phyloP scores from a whole-genome alignment of 2,113 vertebrate genomes.

The Myrmecobius fasciatus region DNA sequence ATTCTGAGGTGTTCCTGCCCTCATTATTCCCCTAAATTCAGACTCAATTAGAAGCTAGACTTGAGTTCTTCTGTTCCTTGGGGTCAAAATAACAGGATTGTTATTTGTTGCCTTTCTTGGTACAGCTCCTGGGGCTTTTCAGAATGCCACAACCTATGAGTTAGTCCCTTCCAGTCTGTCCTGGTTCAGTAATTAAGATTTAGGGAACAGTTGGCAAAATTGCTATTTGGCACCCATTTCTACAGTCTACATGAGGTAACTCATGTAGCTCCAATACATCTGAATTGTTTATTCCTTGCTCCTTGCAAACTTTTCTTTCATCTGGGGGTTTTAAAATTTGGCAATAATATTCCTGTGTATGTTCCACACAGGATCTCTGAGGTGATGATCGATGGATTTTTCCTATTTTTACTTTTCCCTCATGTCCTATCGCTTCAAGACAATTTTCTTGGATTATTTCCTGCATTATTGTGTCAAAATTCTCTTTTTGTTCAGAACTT shows the following conservation, averaged over 20 bases:
- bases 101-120: background rate
- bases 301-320: no score
- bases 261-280: no score
- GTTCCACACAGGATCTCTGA: no score
- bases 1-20: background rate
- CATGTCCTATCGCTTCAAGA: no score
- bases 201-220: background rate
- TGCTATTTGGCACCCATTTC: background rate
- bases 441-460: no score
- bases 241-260: background rate
- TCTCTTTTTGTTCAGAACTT: no score
- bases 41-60: background rate
- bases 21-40: background rate
- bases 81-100: background rate
- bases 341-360: no score
- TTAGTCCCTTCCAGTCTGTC: background rate
- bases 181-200: background rate
- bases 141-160: background rate
- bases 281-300: no score
- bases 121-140: background rate
- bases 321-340: no score
- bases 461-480: no score
- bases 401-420: no score
- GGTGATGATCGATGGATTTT: no score
- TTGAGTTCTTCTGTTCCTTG: background rate